Conservation (phyloP, 2,888 invertebrate genomes). For the Yponomeuta sedellus region DNA sequence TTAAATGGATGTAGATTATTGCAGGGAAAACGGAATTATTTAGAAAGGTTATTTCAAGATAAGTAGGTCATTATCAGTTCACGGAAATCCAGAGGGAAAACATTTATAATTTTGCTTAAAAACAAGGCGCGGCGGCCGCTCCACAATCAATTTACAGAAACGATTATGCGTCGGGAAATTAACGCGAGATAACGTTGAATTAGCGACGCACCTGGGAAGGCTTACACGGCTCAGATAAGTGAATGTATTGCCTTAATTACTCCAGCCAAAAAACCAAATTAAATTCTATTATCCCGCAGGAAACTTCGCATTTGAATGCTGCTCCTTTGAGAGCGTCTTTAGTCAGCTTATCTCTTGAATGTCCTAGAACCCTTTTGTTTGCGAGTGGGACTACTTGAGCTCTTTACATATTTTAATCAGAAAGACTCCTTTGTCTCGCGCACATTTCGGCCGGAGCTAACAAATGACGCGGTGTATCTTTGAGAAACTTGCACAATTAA, state of each 20-base stretch:
- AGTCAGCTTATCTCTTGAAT: conserved; percentile 47
- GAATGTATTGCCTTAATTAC: conserved; percentile 60
- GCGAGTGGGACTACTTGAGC: conserved; percentile 22
- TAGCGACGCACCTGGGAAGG: conserved; percentile 60
- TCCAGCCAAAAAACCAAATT: conserved; percentile 45
- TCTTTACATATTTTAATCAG: conserved; percentile 17
- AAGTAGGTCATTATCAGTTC: neutral
- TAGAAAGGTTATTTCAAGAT: neutral
- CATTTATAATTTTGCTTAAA: conserved; percentile 25
- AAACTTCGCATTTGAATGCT: neutral
- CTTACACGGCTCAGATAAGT: conserved; percentile 57
- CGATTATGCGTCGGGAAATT: conserved; percentile 56
- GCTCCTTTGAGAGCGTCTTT: conserved; percentile 31
- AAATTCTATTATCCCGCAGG: conserved; percentile 36
- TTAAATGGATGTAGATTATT: neutral
- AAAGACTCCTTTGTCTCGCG: conserved; percentile 39
- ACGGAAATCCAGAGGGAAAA: conserved; percentile 17
- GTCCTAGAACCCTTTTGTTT: conserved; percentile 50
- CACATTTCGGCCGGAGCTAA: conserved; percentile 31
- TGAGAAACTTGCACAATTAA: conserved; percentile 27
- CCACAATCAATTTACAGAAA: conserved; percentile 55
- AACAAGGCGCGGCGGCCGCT: conserved; percentile 8
- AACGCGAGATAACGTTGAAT: conserved; percentile 61
- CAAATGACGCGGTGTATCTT: conserved; percentile 38
- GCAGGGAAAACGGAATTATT: neutral